A percentile compares a stretch with the other conserved stretches of the same genome.
phyloP scores from a whole-genome alignment of 2,113 vertebrate genomes.

The Mystacornis crossleyi region DNA sequence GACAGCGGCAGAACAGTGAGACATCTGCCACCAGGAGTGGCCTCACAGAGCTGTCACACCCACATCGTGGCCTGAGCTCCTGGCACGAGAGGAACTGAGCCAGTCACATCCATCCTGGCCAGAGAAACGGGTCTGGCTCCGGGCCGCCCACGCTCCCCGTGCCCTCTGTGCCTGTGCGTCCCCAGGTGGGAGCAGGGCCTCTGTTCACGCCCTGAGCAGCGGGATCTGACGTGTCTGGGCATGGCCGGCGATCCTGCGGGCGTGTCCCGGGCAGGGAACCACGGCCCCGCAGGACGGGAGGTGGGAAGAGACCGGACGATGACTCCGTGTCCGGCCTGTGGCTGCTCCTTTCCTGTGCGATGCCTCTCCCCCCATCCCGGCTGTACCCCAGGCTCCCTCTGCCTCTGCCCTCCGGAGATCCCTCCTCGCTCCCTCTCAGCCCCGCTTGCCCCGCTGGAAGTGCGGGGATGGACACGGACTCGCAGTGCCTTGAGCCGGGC shows the following conservation, averaged over 20 bases:
- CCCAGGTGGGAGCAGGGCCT: neutral
- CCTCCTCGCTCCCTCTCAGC: neutral
- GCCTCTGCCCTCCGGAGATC: neutral
- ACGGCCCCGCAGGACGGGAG: neutral
- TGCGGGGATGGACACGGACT: accelerated
- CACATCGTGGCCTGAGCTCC: accelerated
- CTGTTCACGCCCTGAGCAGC: neutral
- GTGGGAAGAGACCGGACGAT: neutral
- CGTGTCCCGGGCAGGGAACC: neutral
- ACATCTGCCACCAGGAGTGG: neutral
- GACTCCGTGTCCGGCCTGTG: neutral
- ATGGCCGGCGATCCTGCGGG: accelerated
- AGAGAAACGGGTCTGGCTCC: neutral
- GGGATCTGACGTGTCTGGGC: accelerated
- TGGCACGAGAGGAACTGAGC: neutral
- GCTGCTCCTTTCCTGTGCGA: accelerated
- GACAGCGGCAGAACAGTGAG: neutral
- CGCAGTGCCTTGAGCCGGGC: neutral
- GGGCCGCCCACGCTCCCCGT: neutral
- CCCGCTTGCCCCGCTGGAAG: neutral
- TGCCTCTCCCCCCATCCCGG: accelerated
- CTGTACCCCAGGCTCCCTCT: neutral
- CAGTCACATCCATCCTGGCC: neutral
- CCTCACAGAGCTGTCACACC: neutral
- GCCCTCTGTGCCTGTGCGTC: neutral